Conservation (phyloP, 2,888 invertebrate genomes). For the Spicauda simplicius region DNA sequence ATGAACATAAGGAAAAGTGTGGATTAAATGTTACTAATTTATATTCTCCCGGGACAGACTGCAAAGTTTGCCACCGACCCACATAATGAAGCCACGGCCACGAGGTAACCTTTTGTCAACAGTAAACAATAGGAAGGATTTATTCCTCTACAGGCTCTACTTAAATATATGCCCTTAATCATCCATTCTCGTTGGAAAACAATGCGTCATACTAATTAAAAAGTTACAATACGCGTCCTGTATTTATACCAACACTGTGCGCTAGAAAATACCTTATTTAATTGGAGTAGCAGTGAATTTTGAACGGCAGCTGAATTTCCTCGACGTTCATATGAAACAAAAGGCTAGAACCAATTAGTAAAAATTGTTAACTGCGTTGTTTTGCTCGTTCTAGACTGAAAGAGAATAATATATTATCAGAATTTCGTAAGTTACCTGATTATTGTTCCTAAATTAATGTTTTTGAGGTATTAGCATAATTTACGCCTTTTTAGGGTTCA, state of each 20-base stretch:
- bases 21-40: neutral
- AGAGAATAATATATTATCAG: neutral
- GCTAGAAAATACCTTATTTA: neutral
- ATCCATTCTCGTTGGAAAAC: slow-evolving; percentile 48
- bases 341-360: slow-evolving; percentile 11
- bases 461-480: no score
- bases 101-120: slow-evolving; percentile 23
- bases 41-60: neutral
- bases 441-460: no score
- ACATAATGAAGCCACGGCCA: slow-evolving; percentile 15
- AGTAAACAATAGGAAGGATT: slow-evolving; percentile 28
- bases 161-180: slow-evolving; percentile 31
- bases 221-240: slow-evolving; percentile 49
- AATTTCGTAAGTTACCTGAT: no score
- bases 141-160: slow-evolving; percentile 19
- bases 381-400: neutral
- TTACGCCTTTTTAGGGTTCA: no score
- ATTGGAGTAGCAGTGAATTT: neutral
- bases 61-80: neutral
- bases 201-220: slow-evolving; percentile 55
- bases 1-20: no score
- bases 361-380: slow-evolving; percentile 6
- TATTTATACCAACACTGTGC: slow-evolving; percentile 1
- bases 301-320: neutral
- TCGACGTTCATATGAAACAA: slow-evolving; percentile 9